Base-by-base conservation (phyloP, 2,797 vertebrate species). In the Hypotaenidia philippensis region DNA sequence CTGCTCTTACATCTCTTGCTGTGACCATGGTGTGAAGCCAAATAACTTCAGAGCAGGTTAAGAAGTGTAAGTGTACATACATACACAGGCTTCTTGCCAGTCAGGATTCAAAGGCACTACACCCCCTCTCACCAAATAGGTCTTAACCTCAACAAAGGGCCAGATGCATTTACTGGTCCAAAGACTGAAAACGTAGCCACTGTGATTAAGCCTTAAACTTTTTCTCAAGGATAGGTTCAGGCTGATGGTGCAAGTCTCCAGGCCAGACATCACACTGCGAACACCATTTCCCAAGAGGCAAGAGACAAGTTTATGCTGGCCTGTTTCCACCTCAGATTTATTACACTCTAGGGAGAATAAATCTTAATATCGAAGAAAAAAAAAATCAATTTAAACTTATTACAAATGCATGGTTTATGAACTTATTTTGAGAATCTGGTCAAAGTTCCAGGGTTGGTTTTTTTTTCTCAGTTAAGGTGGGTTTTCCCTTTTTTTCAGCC, bases 261-360 rank as follows among this genome's bases (percentile, higher is more conserved):
- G 36, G 25, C 15, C 60, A 65, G 31, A 12, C 45, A 50, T 23
- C 3, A 2, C 31, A 57, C 70, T 31, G 41, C 29, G 87, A 89
- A 53, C 0, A 0, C 11, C 7, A 5, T 77, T 89, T 94, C 60
- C 69, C 82, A 47, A 55, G 65, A 64, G 26, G 34, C 26, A 74
- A 9, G 10, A 23, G 32, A 74, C 16, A 6, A 94, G 55, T 0
- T 0, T 8, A n/a, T 0, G 0, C 40, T 83, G 71, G 59, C 47
- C 65, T 88, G 32, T 85, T 95, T 88, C 83, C 49, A 91, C 63
- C 60, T 86, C 63, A 44, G 65, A 92, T 87, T 79, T 91, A 94
- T 8, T 72, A 70, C 15, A 18, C 69, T 47, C 89, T 18, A 47
- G 47, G 83, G 52, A 82, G n/a, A 84, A 86, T 66, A 89, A 61